Conservation (phyloP, 2,797 vertebrate species). For the Apogon talboti region DNA sequence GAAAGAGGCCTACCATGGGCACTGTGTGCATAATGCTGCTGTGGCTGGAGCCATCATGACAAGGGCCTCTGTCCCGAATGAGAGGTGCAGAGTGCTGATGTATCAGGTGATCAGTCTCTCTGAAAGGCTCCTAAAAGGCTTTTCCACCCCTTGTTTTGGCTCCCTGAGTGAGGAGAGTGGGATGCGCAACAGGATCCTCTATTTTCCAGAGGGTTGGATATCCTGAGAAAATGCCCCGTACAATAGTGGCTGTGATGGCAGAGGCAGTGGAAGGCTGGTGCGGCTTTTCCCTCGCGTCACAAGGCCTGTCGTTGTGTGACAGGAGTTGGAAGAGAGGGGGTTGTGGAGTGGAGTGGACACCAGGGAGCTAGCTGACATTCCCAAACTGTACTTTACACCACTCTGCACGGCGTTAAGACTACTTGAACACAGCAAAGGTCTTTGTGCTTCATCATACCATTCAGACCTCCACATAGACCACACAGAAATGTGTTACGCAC, state of each 20-base stretch:
- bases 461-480: slow-evolving; percentile 7
- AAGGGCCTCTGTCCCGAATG: slow-evolving; percentile 71
- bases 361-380: slow-evolving; percentile 59
- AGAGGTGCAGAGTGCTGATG: slow-evolving; percentile 67
- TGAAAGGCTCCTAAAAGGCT: slow-evolving; percentile 78
- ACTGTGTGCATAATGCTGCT: slow-evolving; percentile 66
- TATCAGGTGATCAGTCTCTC: slow-evolving; percentile 80
- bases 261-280: slow-evolving; percentile 73
- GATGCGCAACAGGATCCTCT: slow-evolving; percentile 78
- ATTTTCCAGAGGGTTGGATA: slow-evolving; percentile 83
- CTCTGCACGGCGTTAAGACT: slow-evolving; percentile 22
- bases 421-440: slow-evolving; percentile 40
- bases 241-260: slow-evolving; percentile 85
- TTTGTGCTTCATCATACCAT: slow-evolving; percentile 24
- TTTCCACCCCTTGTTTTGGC: slow-evolving; percentile 74
- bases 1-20: slow-evolving; percentile 61
- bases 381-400: slow-evolving; percentile 49
- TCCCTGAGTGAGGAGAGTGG: slow-evolving; percentile 67
- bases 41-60: slow-evolving; percentile 63
- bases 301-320: slow-evolving; percentile 80
- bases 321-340: slow-evolving; percentile 48
- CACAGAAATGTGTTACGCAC: background rate
- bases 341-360: slow-evolving; percentile 48
- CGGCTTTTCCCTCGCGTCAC: slow-evolving; percentile 71
- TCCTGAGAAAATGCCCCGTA: slow-evolving; percentile 84